phyloP scores from a whole-genome alignment of 2,888 invertebrate genomes.

The Dryadula phaetusa region DNA sequence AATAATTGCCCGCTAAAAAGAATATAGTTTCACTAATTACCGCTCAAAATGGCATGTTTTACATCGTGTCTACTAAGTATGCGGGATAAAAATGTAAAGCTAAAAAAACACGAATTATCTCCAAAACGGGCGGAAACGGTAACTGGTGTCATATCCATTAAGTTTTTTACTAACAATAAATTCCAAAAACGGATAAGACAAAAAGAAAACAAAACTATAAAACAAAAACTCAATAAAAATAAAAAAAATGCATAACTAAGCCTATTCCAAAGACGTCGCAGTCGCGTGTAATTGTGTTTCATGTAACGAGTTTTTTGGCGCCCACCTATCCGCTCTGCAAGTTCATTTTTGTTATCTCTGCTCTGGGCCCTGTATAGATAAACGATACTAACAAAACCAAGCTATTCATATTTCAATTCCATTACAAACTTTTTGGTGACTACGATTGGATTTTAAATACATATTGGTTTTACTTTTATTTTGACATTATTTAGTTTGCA shows the following conservation, averaged over 20 bases:
- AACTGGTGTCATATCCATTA: too few species aligned
- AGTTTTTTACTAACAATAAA: too few species aligned
- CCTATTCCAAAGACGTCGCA: slow-evolving; percentile 55
- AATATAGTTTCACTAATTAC: too few species aligned
- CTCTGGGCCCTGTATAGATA: slow-evolving; percentile 44
- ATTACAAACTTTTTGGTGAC: slow-evolving; percentile 18
- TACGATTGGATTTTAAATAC: slow-evolving; percentile 16
- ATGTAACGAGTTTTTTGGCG: slow-evolving; percentile 83
- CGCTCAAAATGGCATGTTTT: too few species aligned
- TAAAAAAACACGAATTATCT: too few species aligned
- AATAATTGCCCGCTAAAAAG: too few species aligned
- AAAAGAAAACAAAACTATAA: neutral
- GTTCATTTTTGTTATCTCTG: slow-evolving; percentile 58
- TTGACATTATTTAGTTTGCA: too few species aligned
- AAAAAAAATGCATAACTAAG: slow-evolving; percentile 22
- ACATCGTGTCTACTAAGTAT: too few species aligned
- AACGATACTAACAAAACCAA: slow-evolving; percentile 18
- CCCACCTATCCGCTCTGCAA: slow-evolving; percentile 52
- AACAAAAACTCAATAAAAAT: neutral
- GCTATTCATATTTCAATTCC: slow-evolving; percentile 25
- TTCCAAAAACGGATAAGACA: too few species aligned
- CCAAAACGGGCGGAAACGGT: too few species aligned
- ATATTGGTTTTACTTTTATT: too few species aligned
- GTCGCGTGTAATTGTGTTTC: slow-evolving; percentile 76
- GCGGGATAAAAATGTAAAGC: too few species aligned